A percentile compares a stretch with the other conserved stretches of the same genome.
Conservation (phyloP, 2,113 vertebrate genomes). For the Sander lucioperca region DNA sequence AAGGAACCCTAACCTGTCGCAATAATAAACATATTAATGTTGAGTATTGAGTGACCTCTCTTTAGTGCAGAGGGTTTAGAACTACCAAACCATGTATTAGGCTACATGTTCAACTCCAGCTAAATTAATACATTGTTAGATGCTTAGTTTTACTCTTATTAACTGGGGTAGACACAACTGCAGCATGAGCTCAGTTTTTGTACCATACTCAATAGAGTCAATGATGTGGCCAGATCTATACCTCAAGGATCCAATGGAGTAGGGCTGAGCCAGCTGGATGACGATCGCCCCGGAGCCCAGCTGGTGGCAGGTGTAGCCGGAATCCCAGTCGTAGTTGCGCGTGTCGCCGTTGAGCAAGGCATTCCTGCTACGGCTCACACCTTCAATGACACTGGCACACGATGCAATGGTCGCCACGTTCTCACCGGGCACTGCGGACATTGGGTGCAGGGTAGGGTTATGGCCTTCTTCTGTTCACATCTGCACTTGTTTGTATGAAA, state of each 20-base stretch:
- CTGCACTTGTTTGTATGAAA: background rate
- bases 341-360: conserved; percentile 97
- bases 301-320: conserved; percentile 98
- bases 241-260: conserved; percentile 93
- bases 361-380: conserved; percentile 96
- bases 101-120: background rate
- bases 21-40: too few relatives aligned
- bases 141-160: background rate
- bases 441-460: background rate
- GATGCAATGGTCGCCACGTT: conserved; percentile 93
- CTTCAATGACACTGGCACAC: conserved; percentile 96
- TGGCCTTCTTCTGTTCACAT: background rate
- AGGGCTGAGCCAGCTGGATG: conserved; percentile 96
- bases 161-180: too few relatives aligned
- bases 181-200: too few relatives aligned
- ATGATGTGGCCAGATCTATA: conserved; percentile 24
- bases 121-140: background rate
- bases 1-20: too few relatives aligned
- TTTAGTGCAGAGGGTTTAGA: too few relatives aligned
- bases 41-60: too few relatives aligned
- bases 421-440: conserved; percentile 89
- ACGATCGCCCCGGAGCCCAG: conserved; percentile 97
- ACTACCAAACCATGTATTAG: too few relatives aligned
- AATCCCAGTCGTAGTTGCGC: conserved; percentile 99
- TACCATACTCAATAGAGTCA: too few relatives aligned